Evolutionary conservation across 2,888 invertebrate species (phyloP), one percentile per base, ranked within the genome.

Genomic region (Drosophila kambysellisi): DNA sequence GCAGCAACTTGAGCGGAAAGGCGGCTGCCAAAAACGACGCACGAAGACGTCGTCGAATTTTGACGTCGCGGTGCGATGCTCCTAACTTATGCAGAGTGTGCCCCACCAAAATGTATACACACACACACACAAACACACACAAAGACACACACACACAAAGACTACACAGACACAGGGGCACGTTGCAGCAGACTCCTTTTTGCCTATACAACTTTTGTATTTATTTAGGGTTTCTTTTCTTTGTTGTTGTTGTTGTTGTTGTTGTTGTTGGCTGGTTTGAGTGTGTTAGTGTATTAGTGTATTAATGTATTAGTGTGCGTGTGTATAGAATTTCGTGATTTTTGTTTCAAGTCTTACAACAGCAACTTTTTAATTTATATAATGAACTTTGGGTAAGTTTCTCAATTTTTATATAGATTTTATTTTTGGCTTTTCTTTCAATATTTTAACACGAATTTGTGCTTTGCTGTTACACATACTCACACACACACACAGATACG

Each of bases 131-230:
- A 46, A 41, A 56, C n/a, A 53, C 67, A 62, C 48, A 56, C 59
- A 63, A 6, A 25, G 60, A 63, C 58, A 59, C 51, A 46, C 37
- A 56, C 61, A 62, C 9, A 25, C 65, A 66, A 57, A 58, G 37
- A 48, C 17, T 20, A 39, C 48, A 41, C 35, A 61, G 33, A 68
- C 51, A 67, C 61, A 75, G 43, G 57, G 61, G 70, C 64, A 65
- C 79, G 73, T 70, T 83, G 83, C 84, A 84, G 75, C 73, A 83
- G 78, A 84, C 74, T 78, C 80, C 82, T 70, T 83, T 69, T 62
- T 68, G 62, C 69, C 41, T 30, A 57, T 58, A 73, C 62, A 58
- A 48, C 66, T 83, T 74, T 63, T 54, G 64, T 86, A 79, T 87
- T 88, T 81, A 81, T 76, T 89, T 87, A 72, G 70, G 78, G 78